phyloP scores from a whole-genome alignment of 1,140 invertebrate genomes.

The Streblospio benedicti region DNA sequence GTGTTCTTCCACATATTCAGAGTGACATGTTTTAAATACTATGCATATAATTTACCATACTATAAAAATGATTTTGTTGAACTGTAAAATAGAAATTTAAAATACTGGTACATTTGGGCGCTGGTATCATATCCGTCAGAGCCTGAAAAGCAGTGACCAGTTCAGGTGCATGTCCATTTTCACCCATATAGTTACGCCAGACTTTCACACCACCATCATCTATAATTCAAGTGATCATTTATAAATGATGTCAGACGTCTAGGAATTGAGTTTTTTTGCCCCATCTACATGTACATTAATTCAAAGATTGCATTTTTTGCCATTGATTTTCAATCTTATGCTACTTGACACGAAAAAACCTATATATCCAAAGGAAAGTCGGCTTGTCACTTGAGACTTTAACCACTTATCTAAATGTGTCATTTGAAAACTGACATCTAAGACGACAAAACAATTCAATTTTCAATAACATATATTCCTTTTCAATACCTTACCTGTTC shows the following conservation, averaged over 20 bases:
- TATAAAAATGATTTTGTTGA: too few species aligned
- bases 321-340: neutral
- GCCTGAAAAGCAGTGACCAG: constrained; percentile 76
- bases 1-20: too few species aligned
- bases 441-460: neutral
- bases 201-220: constrained; percentile 71
- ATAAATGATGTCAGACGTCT: neutral
- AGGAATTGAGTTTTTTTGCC: too few species aligned
- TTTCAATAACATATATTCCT: neutral
- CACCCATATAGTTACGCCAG: constrained; percentile 52
- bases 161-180: constrained; percentile 32
- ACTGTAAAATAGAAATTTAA: too few species aligned
- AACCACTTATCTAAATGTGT: neutral
- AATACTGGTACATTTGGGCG: constrained; percentile 43
- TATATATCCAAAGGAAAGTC: neutral
- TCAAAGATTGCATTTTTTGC: neutral
- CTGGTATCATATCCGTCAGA: constrained; percentile 58
- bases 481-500: constrained; percentile 45
- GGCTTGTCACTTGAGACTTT: neutral
- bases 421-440: neutral
- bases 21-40: too few species aligned
- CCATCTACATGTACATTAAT: neutral
- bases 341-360: too few species aligned
- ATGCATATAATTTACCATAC: too few species aligned
- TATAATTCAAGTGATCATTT: constrained; percentile 31